Evolutionary conservation across 2,113 vertebrate genomes (phyloP), one percentile per base, ranked within the genome.

Genomic region (Ictidomys tridecemlineatus): DNA sequence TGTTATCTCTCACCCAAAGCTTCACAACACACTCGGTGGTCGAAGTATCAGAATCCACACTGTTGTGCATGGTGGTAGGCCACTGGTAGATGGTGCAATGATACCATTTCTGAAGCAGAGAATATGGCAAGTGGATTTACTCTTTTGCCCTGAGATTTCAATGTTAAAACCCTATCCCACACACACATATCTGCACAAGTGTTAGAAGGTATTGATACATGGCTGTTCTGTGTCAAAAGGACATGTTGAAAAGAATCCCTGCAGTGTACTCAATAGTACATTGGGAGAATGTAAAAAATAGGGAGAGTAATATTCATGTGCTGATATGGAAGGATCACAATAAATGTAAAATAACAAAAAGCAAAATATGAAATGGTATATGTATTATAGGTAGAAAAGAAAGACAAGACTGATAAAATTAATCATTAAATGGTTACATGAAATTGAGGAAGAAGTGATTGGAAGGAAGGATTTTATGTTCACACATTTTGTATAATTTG

Each of bases 381-480:
- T 11, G 51, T 37, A 32, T 48, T 17, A 65, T n/a, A 56, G 65
- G 34, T 74, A 24, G 51, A 78, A 30, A 78, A 88, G 20, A 74
- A 92, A 87, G n/a, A 39, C 4, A 72, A 39, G 39, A 78, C 78
- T 3, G 5, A 42, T 79, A 95, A 82, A 89, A 70, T 1, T 77
- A 85, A 90, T 87, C 56, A 83, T 89, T 89, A 96, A 91, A 74
- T 95, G 6, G 79, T 67, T 67, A 37, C 39, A 39, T 63, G 58
- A 87, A 88, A 32, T 87, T 56, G 11, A 14, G 22, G 1, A 45
- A 26, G 4, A 91, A 93, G 61, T 45, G 20, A 65, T 65, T 45
- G 5, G 73, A 95, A 92, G 28, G 17, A 78, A 73, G 26, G 18
- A 0, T 76, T 91, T 84, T 18, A 39, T 42, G 20, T 74, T 28